Evolutionary conservation across 2,797 vertebrate species (phyloP).

Genomic region (Myoxocephalus aenaeus): DNA sequence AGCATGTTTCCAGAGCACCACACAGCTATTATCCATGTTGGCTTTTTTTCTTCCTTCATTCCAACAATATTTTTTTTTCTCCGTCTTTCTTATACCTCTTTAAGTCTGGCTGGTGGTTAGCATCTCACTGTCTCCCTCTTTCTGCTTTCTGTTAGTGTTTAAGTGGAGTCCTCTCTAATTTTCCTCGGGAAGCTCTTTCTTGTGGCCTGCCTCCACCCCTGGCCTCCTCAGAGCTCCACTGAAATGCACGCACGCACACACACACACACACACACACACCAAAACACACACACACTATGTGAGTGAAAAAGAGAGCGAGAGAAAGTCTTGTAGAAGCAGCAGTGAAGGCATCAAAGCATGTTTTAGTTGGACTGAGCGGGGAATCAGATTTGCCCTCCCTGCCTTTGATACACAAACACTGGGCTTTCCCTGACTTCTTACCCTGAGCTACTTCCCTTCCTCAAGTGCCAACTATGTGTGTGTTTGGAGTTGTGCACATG

Average conservation of each 20-base stretch:
- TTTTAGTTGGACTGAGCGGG: slow-evolving; percentile 76
- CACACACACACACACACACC: slow-evolving; percentile 55
- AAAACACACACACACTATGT: slow-evolving; percentile 25
- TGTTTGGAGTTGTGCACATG: slow-evolving; percentile 11
- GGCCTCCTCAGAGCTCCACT: slow-evolving; percentile 77
- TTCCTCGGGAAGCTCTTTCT: slow-evolving; percentile 84
- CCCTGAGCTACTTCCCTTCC: slow-evolving; percentile 70
- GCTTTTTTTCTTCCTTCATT: slow-evolving; percentile 57
- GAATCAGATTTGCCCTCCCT: slow-evolving; percentile 73
- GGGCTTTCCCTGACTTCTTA: slow-evolving; percentile 77
- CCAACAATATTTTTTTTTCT: slow-evolving; percentile 48
- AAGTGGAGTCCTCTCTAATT: slow-evolving; percentile 87
- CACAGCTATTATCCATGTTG: slow-evolving; percentile 65
- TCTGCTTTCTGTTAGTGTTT: slow-evolving; percentile 83
- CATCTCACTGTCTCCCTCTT: slow-evolving; percentile 70
- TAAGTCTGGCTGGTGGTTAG: slow-evolving; percentile 76
- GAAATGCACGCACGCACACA: slow-evolving; percentile 65
- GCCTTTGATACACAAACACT: slow-evolving; percentile 79
- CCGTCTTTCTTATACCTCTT: slow-evolving; percentile 62
- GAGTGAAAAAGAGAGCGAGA: slow-evolving; percentile 61
- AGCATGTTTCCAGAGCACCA: slow-evolving; percentile 65
- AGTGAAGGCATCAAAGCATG: slow-evolving; percentile 78
- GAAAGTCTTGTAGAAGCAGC: slow-evolving; percentile 71
- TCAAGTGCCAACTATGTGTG: slow-evolving; percentile 57
- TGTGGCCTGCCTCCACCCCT: slow-evolving; percentile 84